These are phyloP conservation scores for Perca flavescens DNA, from an alignment of 2,113 vertebrate genomes.

Conservation along the genomic window DNA sequence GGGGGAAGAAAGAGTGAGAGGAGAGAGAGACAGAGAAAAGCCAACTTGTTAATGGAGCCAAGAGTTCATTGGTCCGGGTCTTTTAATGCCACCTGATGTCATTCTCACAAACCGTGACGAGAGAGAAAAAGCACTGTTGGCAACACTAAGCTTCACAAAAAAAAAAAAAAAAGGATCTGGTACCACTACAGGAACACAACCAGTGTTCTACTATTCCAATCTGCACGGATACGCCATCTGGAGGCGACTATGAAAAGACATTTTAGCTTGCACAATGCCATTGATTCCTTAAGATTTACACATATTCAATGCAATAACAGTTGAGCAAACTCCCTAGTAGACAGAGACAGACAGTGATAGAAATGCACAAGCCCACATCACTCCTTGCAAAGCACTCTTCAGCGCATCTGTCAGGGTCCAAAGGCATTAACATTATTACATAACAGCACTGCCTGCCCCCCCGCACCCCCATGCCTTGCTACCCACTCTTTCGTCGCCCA, in stretches of 20 bases:
- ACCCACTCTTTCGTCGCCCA: constrained; percentile 34
- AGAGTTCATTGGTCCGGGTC: constrained; percentile 53
- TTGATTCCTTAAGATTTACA: constrained; percentile 30
- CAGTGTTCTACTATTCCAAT: constrained; percentile 4
- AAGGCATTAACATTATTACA: constrained; percentile 64
- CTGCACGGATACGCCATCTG: constrained; percentile 64
- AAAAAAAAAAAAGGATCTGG: background rate
- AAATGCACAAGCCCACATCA: constrained; percentile 1
- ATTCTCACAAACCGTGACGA: constrained; percentile 46
- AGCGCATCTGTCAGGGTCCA: constrained; percentile 61
- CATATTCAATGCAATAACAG: background rate
- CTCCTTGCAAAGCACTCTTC: constrained; percentile 28
- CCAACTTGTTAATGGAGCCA: constrained; percentile 65
- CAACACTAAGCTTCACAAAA: background rate
- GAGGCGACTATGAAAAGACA: constrained; percentile 27
- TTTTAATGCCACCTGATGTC: constrained; percentile 56
- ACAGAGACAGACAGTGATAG: constrained; percentile 5
- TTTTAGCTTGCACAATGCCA: constrained; percentile 2
- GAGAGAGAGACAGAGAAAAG: constrained; percentile 50
- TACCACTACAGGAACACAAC: background rate
- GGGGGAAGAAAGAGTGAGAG: constrained; percentile 33
- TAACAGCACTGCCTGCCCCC: constrained; percentile 31
- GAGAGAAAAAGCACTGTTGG: constrained; percentile 1
- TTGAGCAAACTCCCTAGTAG: background rate
- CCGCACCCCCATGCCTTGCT: background rate